phyloP scores from a whole-genome alignment of 2,113 vertebrate species.

The Hemicordylus capensis region DNA sequence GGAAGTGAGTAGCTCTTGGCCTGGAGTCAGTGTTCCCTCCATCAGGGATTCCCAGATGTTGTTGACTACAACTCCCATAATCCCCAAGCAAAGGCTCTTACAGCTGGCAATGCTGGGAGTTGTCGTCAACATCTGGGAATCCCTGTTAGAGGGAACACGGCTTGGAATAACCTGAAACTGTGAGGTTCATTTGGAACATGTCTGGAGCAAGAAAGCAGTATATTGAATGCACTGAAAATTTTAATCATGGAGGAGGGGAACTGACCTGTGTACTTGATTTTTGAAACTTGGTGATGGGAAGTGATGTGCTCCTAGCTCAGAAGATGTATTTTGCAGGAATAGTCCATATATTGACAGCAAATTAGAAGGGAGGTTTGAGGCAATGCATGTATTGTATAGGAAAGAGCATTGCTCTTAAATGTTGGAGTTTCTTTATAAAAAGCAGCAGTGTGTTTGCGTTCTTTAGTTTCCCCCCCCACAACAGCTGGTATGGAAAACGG shows the following conservation, averaged over 20 bases:
- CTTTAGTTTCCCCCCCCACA: too few relatives aligned
- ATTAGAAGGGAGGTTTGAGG: not conserved
- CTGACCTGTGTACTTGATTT: not conserved
- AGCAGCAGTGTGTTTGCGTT: not conserved
- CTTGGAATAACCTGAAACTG: not conserved
- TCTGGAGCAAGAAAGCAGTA: not conserved
- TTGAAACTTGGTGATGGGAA: not conserved
- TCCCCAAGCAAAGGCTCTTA: too few relatives aligned
- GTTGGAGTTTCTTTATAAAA: not conserved
- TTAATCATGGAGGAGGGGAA: not conserved
- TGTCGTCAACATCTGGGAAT: too few relatives aligned
- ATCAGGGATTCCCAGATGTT: too few relatives aligned
- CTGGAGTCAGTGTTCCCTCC: too few relatives aligned
- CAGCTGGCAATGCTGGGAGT: too few relatives aligned
- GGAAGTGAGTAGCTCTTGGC: too few relatives aligned
- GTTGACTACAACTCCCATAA: too few relatives aligned
- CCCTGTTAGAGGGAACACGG: too few relatives aligned
- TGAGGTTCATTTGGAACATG: not conserved
- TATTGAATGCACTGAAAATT: not conserved
- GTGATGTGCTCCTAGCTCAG: not conserved
- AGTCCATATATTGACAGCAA: not conserved
- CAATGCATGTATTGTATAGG: not conserved
- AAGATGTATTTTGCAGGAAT: not conserved
- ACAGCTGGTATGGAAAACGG: not conserved
- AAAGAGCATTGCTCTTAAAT: not conserved